Evolutionary conservation across 2,888 invertebrate species (phyloP), one percentile per base, ranked within the genome.

Genomic region (Dermolepida albohirtum): DNA sequence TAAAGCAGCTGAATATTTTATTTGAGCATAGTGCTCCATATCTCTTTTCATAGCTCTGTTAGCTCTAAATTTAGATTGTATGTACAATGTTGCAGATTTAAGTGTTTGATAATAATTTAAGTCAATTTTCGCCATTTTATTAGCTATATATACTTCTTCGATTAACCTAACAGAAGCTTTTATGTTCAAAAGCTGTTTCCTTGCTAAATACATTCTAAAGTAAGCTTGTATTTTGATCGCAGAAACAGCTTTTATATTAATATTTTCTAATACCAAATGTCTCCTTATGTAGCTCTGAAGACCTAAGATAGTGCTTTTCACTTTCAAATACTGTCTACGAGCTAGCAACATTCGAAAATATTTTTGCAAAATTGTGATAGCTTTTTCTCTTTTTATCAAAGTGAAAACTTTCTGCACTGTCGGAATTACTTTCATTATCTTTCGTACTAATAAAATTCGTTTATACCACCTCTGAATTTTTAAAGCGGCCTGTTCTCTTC

Each of bases 401-500:
- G 81, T 79, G 78, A 83, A 81, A 73, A 84, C 81, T 71, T 78
- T 76, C 74, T 83, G 81, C 0, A 85, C 80, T 47, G 83, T 74
- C 5, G 40, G 44, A 5, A 70, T 70, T 10, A 75, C 71, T 6
- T 29, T 7, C 40, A 68, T 29, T 12, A 78, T 67, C 68, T 73
- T 71, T 27, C 57, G 12, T 0, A 74, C 66, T 11, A 75, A 12
- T 64, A 70, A 77, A 41, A 84, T 83, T 11, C 82, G 78, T 11
- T 84, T 84, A 86, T 88, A 90, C 85, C 86, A 86, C 47, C 75
- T 76, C 76, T 92, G 91, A 64, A 92, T 89, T 12, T 81, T 80
- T 11, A 79, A 83, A 0, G 89, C 90, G 0, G 91, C 89, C 4
- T 80, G 77, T 67, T 86, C 83, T 62, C 82, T 85, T 16, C 79